Conservation (phyloP, 2,113 vertebrate species). For the Amazona guildingii region DNA sequence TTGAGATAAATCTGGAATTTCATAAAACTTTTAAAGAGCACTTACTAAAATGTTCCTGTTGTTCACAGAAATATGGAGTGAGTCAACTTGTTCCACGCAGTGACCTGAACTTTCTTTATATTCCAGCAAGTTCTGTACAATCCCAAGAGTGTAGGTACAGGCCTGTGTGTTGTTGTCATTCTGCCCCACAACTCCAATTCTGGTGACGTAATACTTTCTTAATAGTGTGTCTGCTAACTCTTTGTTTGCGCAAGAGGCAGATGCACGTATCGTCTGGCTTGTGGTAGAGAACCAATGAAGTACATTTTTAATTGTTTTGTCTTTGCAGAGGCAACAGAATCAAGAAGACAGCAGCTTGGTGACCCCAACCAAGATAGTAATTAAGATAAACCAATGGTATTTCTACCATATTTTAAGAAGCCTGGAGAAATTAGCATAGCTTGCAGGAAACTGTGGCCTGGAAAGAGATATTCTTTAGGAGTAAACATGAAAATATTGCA, state of each 20-base stretch:
- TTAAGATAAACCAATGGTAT: slow-evolving; percentile 25
- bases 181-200: background rate
- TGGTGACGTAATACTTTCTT: background rate
- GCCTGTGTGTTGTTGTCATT: background rate
- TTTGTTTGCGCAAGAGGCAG: background rate
- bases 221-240: background rate
- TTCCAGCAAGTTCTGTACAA: background rate
- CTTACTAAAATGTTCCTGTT: slow-evolving; percentile 4
- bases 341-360: background rate
- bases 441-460: background rate
- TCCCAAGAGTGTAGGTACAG: background rate
- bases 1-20: background rate
- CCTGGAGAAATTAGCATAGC: background rate
- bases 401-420: background rate
- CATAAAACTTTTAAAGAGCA: background rate
- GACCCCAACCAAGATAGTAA: background rate
- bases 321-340: background rate
- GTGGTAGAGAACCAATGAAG: background rate
- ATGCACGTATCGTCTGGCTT: background rate
- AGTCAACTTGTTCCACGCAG: background rate
- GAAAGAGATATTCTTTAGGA: background rate
- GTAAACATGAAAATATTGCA: background rate
- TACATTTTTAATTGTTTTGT: background rate
- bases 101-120: background rate
- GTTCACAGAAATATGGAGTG: background rate